phyloP scores from a whole-genome alignment of 2,888 invertebrate species.

The Stegana nigrithorax region DNA sequence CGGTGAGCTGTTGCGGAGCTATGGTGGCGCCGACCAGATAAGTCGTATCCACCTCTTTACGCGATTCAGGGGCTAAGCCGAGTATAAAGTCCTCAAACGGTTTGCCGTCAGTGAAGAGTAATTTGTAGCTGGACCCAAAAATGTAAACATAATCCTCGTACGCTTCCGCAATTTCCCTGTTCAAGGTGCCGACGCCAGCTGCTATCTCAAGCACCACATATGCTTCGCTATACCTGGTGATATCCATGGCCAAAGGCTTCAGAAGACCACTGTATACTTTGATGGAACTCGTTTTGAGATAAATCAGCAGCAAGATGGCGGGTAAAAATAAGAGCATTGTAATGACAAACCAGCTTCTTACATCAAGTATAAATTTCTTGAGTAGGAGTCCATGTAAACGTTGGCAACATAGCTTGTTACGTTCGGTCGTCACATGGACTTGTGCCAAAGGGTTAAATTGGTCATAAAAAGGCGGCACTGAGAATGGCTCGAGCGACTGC shows the following conservation, averaged over 20 bases:
- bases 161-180: neutral
- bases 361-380: constrained; percentile 73
- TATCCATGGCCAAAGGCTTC: constrained; percentile 58
- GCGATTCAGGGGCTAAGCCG: neutral
- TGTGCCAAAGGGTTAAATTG: too few species aligned
- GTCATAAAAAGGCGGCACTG: too few species aligned
- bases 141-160: constrained; percentile 16
- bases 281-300: neutral
- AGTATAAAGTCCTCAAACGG: constrained; percentile 4
- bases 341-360: constrained; percentile 74
- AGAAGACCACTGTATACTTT: neutral
- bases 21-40: constrained; percentile 31
- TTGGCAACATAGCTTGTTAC: constrained; percentile 5
- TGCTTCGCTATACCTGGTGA: constrained; percentile 37
- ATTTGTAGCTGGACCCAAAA: constrained; percentile 12
- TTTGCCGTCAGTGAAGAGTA: neutral
- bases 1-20: neutral
- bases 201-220: neutral
- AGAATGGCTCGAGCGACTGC: neutral
- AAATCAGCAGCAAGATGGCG: neutral
- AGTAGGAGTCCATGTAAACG: constrained; percentile 75
- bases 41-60: neutral
- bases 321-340: constrained; percentile 1
- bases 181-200: neutral
- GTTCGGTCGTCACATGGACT: too few species aligned